phyloP scores from a whole-genome alignment of 1,140 invertebrate genomes.

The Papilio helenus region DNA sequence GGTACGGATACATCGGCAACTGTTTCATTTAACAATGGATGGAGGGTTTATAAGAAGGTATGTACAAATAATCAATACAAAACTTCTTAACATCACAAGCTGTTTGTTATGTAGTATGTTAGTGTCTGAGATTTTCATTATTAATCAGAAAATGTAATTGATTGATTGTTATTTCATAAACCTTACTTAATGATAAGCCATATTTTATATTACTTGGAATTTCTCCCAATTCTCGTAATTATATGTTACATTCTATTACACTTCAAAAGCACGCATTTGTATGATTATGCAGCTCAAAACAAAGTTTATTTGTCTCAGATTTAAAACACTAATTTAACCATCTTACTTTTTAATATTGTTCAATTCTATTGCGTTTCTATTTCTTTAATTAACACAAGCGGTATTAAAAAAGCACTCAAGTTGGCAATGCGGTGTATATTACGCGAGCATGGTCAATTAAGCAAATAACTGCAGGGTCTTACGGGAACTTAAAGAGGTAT shows the following conservation, averaged over 20 bases:
- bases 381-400: conserved; percentile 54
- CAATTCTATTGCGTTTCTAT: conserved; percentile 45
- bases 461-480: conserved; percentile 54
- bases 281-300: background rate
- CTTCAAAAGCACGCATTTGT: background rate
- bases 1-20: background rate
- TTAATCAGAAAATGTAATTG: too few relatives aligned
- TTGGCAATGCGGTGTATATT: conserved; percentile 41
- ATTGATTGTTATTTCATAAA: too few relatives aligned
- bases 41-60: background rate
- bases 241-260: too few relatives aligned
- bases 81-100: background rate
- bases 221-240: background rate
- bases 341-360: background rate
- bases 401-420: conserved; percentile 50
- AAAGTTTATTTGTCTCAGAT: background rate
- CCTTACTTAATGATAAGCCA: too few relatives aligned
- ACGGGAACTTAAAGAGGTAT: conserved; percentile 33
- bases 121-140: background rate
- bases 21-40: conserved; percentile 35
- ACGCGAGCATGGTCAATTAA: conserved; percentile 54
- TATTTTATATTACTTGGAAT: background rate
- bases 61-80: background rate
- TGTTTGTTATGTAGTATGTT: background rate
- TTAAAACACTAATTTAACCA: background rate